Base-by-base conservation (phyloP, 2,113 vertebrate species). In the Steatornis caripensis region DNA sequence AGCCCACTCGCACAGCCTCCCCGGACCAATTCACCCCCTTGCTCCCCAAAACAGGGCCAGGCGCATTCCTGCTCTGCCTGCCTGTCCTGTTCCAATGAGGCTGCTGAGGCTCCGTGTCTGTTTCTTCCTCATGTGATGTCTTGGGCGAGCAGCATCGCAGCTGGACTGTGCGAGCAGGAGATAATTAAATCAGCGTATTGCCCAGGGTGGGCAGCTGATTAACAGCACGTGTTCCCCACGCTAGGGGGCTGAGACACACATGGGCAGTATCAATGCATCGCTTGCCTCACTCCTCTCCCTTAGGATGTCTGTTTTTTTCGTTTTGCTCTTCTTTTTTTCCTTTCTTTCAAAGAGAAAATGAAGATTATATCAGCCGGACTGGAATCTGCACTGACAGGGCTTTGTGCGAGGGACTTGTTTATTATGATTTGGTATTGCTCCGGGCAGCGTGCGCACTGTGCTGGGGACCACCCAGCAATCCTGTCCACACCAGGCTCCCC, bases 381-480 rank as follows among this genome's bases (percentile, higher is more conserved):
- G 86, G 90, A 97, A 94, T 90, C 62, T 86, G 90, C 92, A 93
- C 93, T 96, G 96, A 96, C 90, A 74, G 90, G 81, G 91, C 84
- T 89, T 97, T 97, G 86, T 95, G 64, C 0, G 3, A 84, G 61
- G 84, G 82, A 86, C 71, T 91, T 96, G 95, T 97, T 97, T 97
- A 96, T 97, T 97, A 91, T 97, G 90, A 66, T 96, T 97, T 88
- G 69, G 54, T 91, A 77, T 91, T 62, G 89, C 97, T 96, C 45
- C 1, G 32, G 94, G 96, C 95, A 90, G 87, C 5, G 12, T 71
- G 71, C 60, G 57, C 3, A 9, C 78, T 94, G 39, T 1, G 4
- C 89, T 74, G 88, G 61, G 69, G 97, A 97, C 97, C 97, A 97
- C 97, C 97, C 97, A 97, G 93, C 12, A 4, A 77, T 96, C 82